Evolutionary conservation across 2,888 invertebrate species (phyloP).

Genomic region (Pharmacophagus antenor): DNA sequence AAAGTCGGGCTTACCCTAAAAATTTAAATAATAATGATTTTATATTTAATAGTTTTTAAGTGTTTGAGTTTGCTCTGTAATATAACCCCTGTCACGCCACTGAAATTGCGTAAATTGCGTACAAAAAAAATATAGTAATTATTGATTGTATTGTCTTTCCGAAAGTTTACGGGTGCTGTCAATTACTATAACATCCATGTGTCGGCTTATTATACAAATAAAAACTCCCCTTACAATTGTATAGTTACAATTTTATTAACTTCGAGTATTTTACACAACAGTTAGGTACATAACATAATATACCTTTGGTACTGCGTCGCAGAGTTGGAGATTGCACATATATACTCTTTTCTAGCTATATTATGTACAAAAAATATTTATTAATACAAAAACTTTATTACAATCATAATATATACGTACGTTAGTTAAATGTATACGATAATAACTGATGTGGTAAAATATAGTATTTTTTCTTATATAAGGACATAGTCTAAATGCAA

Average conservation of each 20-base stretch:
- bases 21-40: no score
- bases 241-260: slow-evolving; percentile 58
- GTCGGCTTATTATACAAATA: background rate
- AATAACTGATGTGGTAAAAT: slow-evolving; percentile 21
- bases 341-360: slow-evolving; percentile 70
- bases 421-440: slow-evolving; percentile 46
- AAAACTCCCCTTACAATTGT: slow-evolving; percentile 21
- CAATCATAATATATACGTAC: slow-evolving; percentile 54
- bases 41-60: no score
- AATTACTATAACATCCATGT: no score
- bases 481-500: background rate
- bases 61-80: no score
- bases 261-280: slow-evolving; percentile 75
- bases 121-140: no score
- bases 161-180: no score
- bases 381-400: slow-evolving; percentile 55
- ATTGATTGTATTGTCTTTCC: no score
- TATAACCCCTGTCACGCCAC: no score
- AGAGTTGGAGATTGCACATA: slow-evolving; percentile 74
- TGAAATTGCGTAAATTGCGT: no score
- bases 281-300: slow-evolving; percentile 68
- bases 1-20: no score
- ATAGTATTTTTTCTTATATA: background rate
- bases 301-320: slow-evolving; percentile 76
- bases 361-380: slow-evolving; percentile 75